Percentiles rank a stretch among this genome's conserved stretches.
These are phyloP conservation scores for Pristionchus fissidentatus DNA, from an alignment of 2,888 invertebrate genomes.

Conservation along the genomic window DNA sequence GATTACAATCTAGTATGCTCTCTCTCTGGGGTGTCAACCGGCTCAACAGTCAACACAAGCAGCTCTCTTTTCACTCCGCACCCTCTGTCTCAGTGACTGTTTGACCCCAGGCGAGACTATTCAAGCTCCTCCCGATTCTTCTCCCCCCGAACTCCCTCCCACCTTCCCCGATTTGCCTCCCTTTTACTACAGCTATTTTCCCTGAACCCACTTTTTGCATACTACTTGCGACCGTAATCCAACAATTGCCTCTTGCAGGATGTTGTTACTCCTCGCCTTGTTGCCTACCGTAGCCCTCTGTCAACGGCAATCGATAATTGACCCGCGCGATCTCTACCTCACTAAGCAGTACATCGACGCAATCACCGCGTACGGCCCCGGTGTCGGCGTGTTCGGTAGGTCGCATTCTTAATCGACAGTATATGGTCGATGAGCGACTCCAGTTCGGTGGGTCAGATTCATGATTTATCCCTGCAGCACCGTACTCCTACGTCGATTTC, in stretches of 20 bases:
- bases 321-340: slow-evolving; percentile 54
- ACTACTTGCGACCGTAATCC: not conserved
- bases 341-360: slow-evolving; percentile 65
- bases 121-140: not conserved
- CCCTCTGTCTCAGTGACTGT: slow-evolving; percentile 15
- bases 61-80: slow-evolving; percentile 38
- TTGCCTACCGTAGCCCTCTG: not conserved
- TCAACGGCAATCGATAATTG: slow-evolving; percentile 52
- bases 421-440: not conserved
- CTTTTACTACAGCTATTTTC: not conserved
- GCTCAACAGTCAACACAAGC: slow-evolving; percentile 39
- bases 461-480: slow-evolving; percentile 51
- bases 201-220: not conserved
- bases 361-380: slow-evolving; percentile 70
- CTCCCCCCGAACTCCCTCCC: not conserved
- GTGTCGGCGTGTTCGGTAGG: slow-evolving; percentile 68
- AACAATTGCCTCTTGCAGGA: not conserved
- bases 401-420: not conserved
- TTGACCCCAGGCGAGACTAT: slow-evolving; percentile 25
- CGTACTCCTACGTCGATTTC: slow-evolving; percentile 68
- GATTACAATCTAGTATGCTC: not conserved
- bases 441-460: not conserved
- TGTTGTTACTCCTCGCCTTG: slow-evolving; percentile 27
- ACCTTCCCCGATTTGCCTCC: not conserved
- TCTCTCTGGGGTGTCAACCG: slow-evolving; percentile 16